Evolutionary conservation across 1,140 invertebrate genomes (phyloP).

Genomic region (Caenorhabditis briggsae): DNA sequence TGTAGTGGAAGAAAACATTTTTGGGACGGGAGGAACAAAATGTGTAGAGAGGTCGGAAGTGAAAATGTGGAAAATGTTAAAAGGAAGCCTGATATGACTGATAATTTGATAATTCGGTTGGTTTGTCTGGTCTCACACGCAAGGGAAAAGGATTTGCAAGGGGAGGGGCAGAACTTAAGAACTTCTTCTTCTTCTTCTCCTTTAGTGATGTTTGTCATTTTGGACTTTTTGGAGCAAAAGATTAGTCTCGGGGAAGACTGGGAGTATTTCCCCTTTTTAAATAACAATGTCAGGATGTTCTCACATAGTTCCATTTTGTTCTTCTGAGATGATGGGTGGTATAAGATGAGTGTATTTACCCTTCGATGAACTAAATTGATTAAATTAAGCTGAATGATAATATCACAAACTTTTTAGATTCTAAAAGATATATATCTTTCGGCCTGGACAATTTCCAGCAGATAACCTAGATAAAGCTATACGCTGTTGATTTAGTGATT

Average conservation of each 20-base stretch:
- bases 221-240: constrained; percentile 31
- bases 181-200: neutral
- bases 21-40: too few species aligned
- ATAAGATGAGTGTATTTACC: too few species aligned
- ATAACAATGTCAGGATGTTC: neutral
- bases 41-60: neutral
- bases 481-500: too few species aligned
- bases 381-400: too few species aligned
- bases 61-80: constrained; percentile 12
- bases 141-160: constrained; percentile 1
- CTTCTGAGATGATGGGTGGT: neutral
- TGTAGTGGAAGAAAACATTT: neutral
- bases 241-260: neutral
- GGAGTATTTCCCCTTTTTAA: neutral
- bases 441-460: too few species aligned
- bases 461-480: too few species aligned
- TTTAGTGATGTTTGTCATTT: constrained; percentile 34
- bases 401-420: too few species aligned
- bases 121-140: constrained; percentile 38
- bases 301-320: neutral
- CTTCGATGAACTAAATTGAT: too few species aligned
- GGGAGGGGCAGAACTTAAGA: constrained; percentile 24
- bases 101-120: constrained; percentile 56
- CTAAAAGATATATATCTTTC: too few species aligned
- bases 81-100: constrained; percentile 47